Base-by-base conservation (phyloP, 2,888 invertebrate genomes). In the Therioaphis trifolii region DNA sequence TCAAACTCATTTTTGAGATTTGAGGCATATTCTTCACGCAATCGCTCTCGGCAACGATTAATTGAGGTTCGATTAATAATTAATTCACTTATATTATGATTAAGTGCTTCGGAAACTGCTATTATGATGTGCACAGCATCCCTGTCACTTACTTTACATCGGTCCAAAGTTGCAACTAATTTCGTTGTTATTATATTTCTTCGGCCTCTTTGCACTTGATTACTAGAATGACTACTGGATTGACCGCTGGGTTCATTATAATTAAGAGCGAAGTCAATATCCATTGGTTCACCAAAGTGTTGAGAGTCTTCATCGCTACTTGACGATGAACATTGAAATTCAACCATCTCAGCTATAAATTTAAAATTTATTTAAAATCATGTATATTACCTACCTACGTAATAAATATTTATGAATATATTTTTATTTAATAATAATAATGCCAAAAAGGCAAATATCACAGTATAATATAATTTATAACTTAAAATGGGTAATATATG, bases 11-110 rank as follows among this genome's bases (percentile, higher is more conserved):
- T 49, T 49, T 49, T 49, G 49, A 49, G 49, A 49, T 49, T 49
- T 49, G 49, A 49, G 14, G 49, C 49, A 49, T 49, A 49, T 49
- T 29, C 27, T 69, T 69, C 43, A 21, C 69, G 69, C 21, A 69
- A 18, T 69, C 43, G 21, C 43, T 69, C 40, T 69, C 69, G 69
- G 35, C 69, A 40, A 9, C 69, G 69, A 29, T 43, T 35, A 69
- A 69, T 69, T 40, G 69, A 69, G 40, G 69, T 40, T 40, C 69
- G 27, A 40, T 69, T 69, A 27, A 29, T 35, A 40, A 69, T 40
- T 12, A 69, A 69, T 21, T 69, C 18, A 69, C 35, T 69, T 27
- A 27, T 21, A 35, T 69, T n/a, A 35, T 14, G 29, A 35, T 35
- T 35, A 21, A 69, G 43, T 21, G 69, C 27, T 21, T 69, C 69